Evolutionary conservation across 2,888 invertebrate species (phyloP).

Genomic region (Spodoptera exigua): DNA sequence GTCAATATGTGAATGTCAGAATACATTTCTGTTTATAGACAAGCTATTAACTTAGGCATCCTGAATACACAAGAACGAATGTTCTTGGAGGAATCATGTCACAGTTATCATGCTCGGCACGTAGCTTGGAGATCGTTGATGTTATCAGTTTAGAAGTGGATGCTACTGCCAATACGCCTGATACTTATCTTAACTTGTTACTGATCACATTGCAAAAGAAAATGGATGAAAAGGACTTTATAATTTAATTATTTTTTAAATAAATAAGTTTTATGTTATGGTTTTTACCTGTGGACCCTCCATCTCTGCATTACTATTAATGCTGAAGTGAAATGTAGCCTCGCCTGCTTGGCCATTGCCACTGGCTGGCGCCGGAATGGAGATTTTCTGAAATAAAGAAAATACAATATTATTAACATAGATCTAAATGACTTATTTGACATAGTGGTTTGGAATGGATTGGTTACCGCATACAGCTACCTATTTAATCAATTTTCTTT

Average conservation of each 20-base stretch:
- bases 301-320: slow-evolving; percentile 94
- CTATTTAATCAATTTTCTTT: slow-evolving; percentile 13
- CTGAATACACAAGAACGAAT: slow-evolving; percentile 25
- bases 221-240: background rate
- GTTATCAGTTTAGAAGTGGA: slow-evolving; percentile 30
- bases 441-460: background rate
- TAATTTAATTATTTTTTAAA: too few relatives aligned
- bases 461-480: slow-evolving; percentile 3
- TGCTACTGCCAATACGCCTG: slow-evolving; percentile 27
- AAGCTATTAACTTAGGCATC: slow-evolving; percentile 7
- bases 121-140: slow-evolving; percentile 27
- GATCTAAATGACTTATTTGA: background rate
- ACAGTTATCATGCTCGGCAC: slow-evolving; percentile 34
- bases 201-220: background rate
- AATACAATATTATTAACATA: slow-evolving; percentile 38
- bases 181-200: slow-evolving; percentile 22
- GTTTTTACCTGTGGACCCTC: slow-evolving; percentile 91
- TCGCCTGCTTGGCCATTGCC: slow-evolving; percentile 83
- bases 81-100: slow-evolving; percentile 36
- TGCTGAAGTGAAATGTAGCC: slow-evolving; percentile 93
- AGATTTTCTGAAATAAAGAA: slow-evolving; percentile 91
- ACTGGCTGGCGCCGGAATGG: slow-evolving; percentile 92
- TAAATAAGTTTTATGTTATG: background rate
- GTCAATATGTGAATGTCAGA: slow-evolving; percentile 4
- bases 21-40: slow-evolving; percentile 12